phyloP scores from a whole-genome alignment of 2,797 vertebrate species.

The Odontamblyopus lacepedii region DNA sequence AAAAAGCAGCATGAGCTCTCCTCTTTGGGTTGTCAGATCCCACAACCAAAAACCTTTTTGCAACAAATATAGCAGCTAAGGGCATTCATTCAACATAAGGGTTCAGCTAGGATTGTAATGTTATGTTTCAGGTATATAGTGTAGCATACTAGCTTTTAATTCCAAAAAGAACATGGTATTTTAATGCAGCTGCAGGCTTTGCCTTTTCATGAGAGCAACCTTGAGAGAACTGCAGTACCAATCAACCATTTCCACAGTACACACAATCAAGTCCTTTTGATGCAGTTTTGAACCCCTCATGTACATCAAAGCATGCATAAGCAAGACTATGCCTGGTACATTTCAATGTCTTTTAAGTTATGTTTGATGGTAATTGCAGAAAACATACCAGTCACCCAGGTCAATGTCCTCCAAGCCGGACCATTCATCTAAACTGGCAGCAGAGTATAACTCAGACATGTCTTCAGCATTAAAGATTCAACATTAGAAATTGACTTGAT shows the following conservation, averaged over 20 bases:
- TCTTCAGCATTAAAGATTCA: not conserved
- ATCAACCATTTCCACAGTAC: conserved; percentile 52
- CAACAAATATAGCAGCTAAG: too few relatives aligned
- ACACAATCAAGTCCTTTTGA: conserved; percentile 53
- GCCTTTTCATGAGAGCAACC: conserved; percentile 54
- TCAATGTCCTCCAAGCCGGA: not conserved
- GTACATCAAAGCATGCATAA: conserved; percentile 23
- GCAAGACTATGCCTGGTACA: not conserved
- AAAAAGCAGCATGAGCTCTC: too few relatives aligned
- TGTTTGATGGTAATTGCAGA: conserved; percentile 2
- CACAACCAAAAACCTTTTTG: too few relatives aligned
- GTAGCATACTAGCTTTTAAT: too few relatives aligned
- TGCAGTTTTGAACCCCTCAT: conserved; percentile 41
- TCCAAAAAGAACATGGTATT: conserved; percentile 37
- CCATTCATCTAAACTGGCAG: not conserved
- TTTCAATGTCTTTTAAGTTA: not conserved
- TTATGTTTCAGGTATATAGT: too few relatives aligned
- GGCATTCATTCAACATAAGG: too few relatives aligned
- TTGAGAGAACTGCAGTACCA: conserved; percentile 36
- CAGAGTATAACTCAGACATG: not conserved
- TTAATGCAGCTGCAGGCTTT: conserved; percentile 47
- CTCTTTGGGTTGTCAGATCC: too few relatives aligned
- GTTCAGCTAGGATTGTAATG: too few relatives aligned
- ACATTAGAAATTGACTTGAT: not conserved
- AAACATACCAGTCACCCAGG: not conserved